Base-by-base conservation (phyloP, 35 echinoderm and acorn worm genomes). In the Ophioderma brevispina region DNA sequence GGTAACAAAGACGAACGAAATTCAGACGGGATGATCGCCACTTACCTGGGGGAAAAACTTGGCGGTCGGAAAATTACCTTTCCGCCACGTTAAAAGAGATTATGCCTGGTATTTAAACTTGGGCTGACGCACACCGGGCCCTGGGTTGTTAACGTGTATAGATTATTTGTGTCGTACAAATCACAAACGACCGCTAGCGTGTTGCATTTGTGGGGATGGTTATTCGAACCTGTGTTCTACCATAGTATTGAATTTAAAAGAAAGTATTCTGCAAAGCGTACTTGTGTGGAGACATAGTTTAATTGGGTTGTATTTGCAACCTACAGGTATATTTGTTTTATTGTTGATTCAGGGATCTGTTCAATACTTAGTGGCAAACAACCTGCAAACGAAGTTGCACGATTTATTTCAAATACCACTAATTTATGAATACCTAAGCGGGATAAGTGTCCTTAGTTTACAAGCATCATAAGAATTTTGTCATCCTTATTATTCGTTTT, bases 21-120 rank as follows among this genome's bases (percentile, higher is more conserved):
- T 70, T 13, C 28, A 70, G 28, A 70, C 59, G 59, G 5, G 59
- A 70, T 70, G 59, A 70, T 70, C 59, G 59, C 59, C 4, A 70
- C 10, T 13, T 15, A 8, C 59, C n/a, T 18, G 23, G 23, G 59
- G 59, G 28, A 25, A 3, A 70, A 70, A 18, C 2, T 25, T 70
- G 5, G 59, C 21, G 15, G 59, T 15, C 2, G 15, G 59, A 70
- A 70, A 70, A 70, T 70, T 70, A 70, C 59, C 59, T 70, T 70
- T 25, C 59, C 28, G 59, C n/a, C 59, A 70, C 59, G 59, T 25
- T 30, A 70, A 70, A 70, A 70, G 59, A 70, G 59, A 70, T 70
- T 70, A 25, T 70, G 28, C 59, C n/a, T 70, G 59, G 59, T 70
- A 70, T 70, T 70, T 70, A 6, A 70, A 70, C 59, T 70, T 70